Conservation (phyloP, 2,113 vertebrate species). For the Panthera tigris region DNA sequence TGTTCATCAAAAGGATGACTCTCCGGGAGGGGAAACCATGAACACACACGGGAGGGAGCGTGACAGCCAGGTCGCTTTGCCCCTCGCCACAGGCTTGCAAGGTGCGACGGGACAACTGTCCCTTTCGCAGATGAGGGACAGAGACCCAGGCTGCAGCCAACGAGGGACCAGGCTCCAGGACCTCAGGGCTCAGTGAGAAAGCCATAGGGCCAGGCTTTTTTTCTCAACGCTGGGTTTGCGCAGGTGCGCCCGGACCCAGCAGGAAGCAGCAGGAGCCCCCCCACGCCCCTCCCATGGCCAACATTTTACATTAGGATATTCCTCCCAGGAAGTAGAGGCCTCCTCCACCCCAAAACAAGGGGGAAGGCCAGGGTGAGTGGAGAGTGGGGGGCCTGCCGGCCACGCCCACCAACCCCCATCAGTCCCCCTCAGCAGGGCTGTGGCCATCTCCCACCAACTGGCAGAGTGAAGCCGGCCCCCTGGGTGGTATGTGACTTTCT, state of each 20-base stretch:
- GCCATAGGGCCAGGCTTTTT: neutral
- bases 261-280: neutral
- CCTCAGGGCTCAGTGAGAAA: neutral
- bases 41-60: rapidly evolving
- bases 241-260: rapidly evolving
- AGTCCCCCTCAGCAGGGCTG: rapidly evolving
- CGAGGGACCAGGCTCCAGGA: rapidly evolving
- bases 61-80: rapidly evolving
- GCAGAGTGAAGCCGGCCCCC: neutral
- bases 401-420: rapidly evolving
- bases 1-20: neutral
- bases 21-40: neutral
- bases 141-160: neutral
- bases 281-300: rapidly evolving
- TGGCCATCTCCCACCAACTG: rapidly evolving
- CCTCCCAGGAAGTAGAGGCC: rapidly evolving
- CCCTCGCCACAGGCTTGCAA: rapidly evolving
- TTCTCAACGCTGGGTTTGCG: rapidly evolving
- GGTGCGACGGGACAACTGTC: rapidly evolving
- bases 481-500: neutral
- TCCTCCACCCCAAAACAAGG: too few species aligned
- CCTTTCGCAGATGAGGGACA: rapidly evolving
- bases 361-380: neutral
- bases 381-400: neutral
- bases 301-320: neutral